Evolutionary conservation across 2,113 vertebrate species (phyloP), one percentile per base, ranked within the genome.

Genomic region (Nannospalax galili): DNA sequence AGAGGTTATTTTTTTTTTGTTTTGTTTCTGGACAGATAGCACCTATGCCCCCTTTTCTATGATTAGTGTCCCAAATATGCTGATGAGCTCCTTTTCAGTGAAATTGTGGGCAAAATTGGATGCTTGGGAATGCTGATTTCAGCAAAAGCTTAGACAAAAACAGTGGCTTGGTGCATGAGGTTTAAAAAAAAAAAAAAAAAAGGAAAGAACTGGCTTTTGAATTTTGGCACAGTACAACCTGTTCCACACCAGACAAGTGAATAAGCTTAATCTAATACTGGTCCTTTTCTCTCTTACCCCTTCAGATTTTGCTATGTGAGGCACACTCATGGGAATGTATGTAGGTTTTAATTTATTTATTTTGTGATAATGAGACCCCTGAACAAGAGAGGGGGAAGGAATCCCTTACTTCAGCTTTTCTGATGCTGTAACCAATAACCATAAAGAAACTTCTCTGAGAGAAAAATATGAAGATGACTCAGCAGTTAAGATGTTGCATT

Each of bases 101-200:
- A 94, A 89, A 91, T 1, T 84, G 82, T 82, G 84, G 84, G 94
- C 92, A 90, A 80, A 96, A 69, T 69, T 90, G 90, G 87, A 88
- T 94, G 80, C 58, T 79, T 64, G 87, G 80, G 90, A 96, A 85
- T 96, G 97, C 93, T 95, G 94, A 97, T 94, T 93, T 97, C 81
- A 96, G 89, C 93, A 97, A 96, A 95, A 96, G 80, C 67, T 37
- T 70, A 64, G 67, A 56, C 69, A 84, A 89, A 94, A 91, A 96
- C 85, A 81, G 87, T 93, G 84, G 48, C 85, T 88, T 92, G 96
- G 93, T 45, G 1, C 92, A 90, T 17, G 52, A 89, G n/a, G 88
- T 88, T 78, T n/a, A 77, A 87, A 92, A 84, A 58, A 74, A 45
- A 42, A 82, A 67, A 40, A 75, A 77, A 30, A 45, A 40, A 87